Percentiles rank a stretch among this genome's conserved stretches.
phyloP scores from a whole-genome alignment of 2,888 invertebrate species.

The Apamea monoglypha region DNA sequence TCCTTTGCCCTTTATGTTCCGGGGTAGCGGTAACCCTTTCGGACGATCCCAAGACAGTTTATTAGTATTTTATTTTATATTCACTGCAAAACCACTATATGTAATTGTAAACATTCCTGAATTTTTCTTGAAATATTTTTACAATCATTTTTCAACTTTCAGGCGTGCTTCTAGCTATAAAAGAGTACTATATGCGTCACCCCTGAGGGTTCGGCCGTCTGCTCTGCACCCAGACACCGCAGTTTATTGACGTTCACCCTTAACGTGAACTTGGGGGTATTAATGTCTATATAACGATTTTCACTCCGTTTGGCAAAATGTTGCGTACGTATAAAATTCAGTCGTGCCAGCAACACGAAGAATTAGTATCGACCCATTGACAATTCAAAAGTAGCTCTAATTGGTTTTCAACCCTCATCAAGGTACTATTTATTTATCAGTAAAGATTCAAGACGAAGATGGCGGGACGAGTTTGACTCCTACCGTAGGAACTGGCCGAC shows the following conservation, averaged over 20 bases:
- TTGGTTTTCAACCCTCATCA: not conserved
- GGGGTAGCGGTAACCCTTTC: too few relatives aligned
- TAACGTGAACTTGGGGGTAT: slow-evolving; percentile 32
- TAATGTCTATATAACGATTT: slow-evolving; percentile 17
- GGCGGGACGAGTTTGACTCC: too few relatives aligned
- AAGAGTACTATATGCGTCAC: slow-evolving; percentile 29
- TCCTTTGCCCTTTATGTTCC: too few relatives aligned
- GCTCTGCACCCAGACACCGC: slow-evolving; percentile 49
- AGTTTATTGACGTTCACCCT: slow-evolving; percentile 60
- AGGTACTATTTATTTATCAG: not conserved
- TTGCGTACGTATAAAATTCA: too few relatives aligned
- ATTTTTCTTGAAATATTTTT: not conserved
- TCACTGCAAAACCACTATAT: not conserved
- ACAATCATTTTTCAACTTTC: slow-evolving; percentile 9
- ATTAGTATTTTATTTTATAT: not conserved
- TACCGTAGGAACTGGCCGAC: too few relatives aligned
- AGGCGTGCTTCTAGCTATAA: slow-evolving; percentile 35
- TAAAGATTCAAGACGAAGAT: too few relatives aligned
- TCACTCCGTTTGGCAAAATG: not conserved
- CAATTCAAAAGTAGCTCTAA: not conserved
- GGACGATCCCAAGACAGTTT: too few relatives aligned
- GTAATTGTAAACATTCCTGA: not conserved
- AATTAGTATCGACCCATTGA: too few relatives aligned
- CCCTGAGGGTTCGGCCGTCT: slow-evolving; percentile 52
- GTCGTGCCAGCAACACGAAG: too few relatives aligned